A percentile compares a stretch with the other conserved stretches of the same genome.
Conservation (phyloP, 2,113 vertebrate genomes). For the Paradoxurus hermaphroditus region DNA sequence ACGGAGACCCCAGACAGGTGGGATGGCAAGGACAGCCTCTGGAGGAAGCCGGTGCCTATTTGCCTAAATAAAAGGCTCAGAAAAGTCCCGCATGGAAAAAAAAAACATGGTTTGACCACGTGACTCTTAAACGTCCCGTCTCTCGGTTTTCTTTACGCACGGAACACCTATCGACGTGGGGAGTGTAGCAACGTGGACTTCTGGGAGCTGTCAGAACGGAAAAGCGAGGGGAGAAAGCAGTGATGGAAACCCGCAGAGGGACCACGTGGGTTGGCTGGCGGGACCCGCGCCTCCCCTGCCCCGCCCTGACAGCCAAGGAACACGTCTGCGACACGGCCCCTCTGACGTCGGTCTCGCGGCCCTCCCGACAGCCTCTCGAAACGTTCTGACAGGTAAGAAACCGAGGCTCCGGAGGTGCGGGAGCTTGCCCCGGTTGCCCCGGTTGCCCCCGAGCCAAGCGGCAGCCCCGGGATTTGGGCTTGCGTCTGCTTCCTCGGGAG, state of each 20-base stretch:
- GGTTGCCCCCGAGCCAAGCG: background rate
- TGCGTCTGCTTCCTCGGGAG: background rate
- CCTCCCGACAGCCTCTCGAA: background rate
- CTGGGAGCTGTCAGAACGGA: background rate
- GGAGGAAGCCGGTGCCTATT: background rate
- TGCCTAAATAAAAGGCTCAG: background rate
- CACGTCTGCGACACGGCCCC: background rate
- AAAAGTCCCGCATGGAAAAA: background rate
- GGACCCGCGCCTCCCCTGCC: background rate
- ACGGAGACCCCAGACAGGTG: background rate
- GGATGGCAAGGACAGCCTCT: background rate
- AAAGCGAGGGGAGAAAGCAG: background rate
- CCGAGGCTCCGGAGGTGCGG: background rate
- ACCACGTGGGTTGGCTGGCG: background rate
- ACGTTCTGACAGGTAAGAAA: background rate
- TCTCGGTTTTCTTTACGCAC: background rate
- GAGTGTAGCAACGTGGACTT: background rate
- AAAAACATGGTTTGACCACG: background rate
- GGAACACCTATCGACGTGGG: background rate
- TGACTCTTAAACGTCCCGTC: background rate
- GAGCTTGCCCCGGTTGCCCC: rapidly evolving
- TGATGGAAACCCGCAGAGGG: background rate
- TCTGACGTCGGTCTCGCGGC: background rate
- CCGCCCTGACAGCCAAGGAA: background rate
- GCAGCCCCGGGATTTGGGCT: background rate